Percentiles rank a stretch among this genome's conserved stretches.
Conservation (phyloP, 2,888 invertebrate species). For the Pomacea canaliculata region DNA sequence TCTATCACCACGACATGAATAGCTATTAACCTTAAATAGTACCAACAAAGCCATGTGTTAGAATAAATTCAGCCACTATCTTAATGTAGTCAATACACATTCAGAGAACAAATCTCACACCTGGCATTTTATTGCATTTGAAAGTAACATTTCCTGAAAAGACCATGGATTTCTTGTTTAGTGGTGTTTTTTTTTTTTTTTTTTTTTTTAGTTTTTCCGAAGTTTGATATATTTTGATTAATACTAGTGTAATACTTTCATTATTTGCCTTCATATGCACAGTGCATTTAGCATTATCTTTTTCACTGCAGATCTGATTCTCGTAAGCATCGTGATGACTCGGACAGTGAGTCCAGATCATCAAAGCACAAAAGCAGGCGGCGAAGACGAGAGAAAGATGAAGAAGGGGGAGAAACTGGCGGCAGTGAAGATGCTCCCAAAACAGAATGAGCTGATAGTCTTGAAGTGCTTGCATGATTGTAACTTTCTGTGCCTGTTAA, state of each 20-base stretch:
- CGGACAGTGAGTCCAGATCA: slow-evolving; percentile 20
- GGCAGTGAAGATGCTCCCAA: slow-evolving; percentile 12
- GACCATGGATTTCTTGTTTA: too few relatives aligned
- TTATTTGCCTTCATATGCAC: neutral
- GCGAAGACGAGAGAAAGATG: slow-evolving; percentile 23
- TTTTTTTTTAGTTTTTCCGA: neutral
- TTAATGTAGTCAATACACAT: too few relatives aligned
- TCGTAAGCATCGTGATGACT: slow-evolving; percentile 21
- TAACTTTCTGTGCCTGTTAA: too few relatives aligned
- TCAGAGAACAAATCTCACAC: too few relatives aligned
- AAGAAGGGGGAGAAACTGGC: slow-evolving; percentile 1
- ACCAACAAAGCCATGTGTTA: too few relatives aligned
- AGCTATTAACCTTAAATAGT: too few relatives aligned
- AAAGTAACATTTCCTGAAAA: too few relatives aligned
- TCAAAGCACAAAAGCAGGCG: slow-evolving; percentile 25
- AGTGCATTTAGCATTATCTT: neutral
- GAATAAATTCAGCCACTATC: too few relatives aligned
- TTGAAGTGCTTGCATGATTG: too few relatives aligned
- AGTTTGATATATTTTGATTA: neutral
- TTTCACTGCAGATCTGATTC: slow-evolving; percentile 8
- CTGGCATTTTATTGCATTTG: too few relatives aligned
- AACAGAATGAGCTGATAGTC: slow-evolving; percentile 1
- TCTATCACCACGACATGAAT: too few relatives aligned
- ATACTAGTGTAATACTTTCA: neutral
- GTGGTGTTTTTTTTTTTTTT: too few relatives aligned